These are phyloP conservation scores for Hippocampus barbouri DNA, from an alignment of 2,113 vertebrate genomes.

Conservation along the genomic window DNA sequence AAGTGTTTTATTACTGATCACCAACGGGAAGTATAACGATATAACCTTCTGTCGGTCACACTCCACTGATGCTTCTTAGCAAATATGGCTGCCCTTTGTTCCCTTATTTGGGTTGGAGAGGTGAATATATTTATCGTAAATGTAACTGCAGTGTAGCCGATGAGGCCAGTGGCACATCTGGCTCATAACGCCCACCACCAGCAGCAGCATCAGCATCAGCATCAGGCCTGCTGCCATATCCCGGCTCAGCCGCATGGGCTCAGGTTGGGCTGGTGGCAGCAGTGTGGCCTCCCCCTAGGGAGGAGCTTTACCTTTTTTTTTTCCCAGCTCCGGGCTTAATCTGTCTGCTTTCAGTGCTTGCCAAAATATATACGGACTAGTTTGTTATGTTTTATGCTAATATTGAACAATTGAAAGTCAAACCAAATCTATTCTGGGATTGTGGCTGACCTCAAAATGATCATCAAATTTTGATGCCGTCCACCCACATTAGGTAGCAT, in stretches of 20 bases:
- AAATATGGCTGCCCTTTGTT: not conserved
- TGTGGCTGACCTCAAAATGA: not conserved
- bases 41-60: not conserved
- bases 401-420: not conserved
- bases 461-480: not conserved
- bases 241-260: constrained; percentile 37
- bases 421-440: not conserved
- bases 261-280: constrained; percentile 59
- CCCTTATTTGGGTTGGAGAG: not conserved
- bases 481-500: not conserved
- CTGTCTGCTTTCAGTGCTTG: not conserved
- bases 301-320: constrained; percentile 19
- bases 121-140: not conserved
- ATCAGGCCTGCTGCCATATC: constrained; percentile 46
- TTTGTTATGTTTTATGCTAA: not conserved
- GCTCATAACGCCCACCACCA: constrained; percentile 33
- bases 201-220: constrained; percentile 15
- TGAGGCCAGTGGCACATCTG: constrained; percentile 67
- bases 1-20: no score
- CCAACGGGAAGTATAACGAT: not conserved
- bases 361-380: not conserved
- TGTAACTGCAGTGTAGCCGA: constrained; percentile 20
- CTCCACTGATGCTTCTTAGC: not conserved
- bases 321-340: constrained; percentile 15
- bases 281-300: constrained; percentile 36